phyloP scores from a whole-genome alignment of 2,113 vertebrate genomes.

The Pycnonotus jocosus region DNA sequence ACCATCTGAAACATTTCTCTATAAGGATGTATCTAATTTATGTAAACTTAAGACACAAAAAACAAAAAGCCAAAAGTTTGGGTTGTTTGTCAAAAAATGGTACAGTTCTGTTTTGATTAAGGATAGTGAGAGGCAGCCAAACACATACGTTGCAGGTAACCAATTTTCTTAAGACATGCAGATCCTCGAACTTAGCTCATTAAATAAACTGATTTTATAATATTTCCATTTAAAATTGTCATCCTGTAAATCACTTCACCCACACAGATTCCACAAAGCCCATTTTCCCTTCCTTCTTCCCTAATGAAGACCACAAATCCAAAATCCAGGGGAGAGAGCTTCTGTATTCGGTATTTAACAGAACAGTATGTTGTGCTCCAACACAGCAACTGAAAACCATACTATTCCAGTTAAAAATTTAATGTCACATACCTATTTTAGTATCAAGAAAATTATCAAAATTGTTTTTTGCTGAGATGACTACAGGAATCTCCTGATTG shows the following conservation, averaged over 20 bases:
- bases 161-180: not conserved
- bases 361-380: not conserved
- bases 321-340: not conserved
- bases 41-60: not conserved
- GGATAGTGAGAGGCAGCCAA: not conserved
- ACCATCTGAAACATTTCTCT: not conserved
- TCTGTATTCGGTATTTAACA: not conserved
- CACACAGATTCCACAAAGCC: not conserved
- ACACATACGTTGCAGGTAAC: not conserved
- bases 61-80: not conserved
- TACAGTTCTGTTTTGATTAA: not conserved
- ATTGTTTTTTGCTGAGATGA: slow-evolving; percentile 76
- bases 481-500: slow-evolving; percentile 83
- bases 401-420: not conserved
- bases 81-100: not conserved
- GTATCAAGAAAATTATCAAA: slow-evolving; percentile 83
- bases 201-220: not conserved
- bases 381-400: not conserved
- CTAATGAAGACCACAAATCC: not conserved
- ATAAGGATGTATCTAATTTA: not conserved
- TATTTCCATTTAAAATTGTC: not conserved
- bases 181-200: not conserved
- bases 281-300: not conserved
- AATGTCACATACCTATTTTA: slow-evolving; percentile 81
- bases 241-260: not conserved